Conservation (phyloP, 2,113 vertebrate genomes). For the Bujurquina vittata region DNA sequence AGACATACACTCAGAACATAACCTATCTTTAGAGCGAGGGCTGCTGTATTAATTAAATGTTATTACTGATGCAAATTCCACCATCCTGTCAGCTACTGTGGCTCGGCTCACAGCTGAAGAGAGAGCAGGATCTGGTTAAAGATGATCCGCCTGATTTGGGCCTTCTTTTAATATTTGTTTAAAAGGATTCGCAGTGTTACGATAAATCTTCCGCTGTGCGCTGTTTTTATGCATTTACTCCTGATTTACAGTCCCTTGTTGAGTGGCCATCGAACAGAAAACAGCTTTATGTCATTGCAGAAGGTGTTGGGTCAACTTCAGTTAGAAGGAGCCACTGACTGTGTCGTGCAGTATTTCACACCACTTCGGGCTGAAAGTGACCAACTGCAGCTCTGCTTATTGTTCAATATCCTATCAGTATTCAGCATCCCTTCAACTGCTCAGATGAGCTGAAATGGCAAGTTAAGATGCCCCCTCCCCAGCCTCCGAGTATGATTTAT, state of each 20-base stretch:
- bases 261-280: conserved; percentile 80
- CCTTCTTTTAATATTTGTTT: conserved; percentile 83
- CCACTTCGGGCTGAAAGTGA: conserved; percentile 73
- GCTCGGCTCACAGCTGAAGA: conserved; percentile 45
- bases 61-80: conserved; percentile 75
- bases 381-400: conserved; percentile 67
- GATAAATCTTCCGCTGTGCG: conserved; percentile 73
- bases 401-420: conserved; percentile 83
- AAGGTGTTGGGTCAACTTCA: conserved; percentile 74
- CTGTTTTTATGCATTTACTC: conserved; percentile 79
- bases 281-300: conserved; percentile 73
- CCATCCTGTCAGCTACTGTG: conserved; percentile 62
- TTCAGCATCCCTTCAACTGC: conserved; percentile 75
- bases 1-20: conserved; percentile 51
- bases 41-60: conserved; percentile 72
- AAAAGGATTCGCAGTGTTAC: conserved; percentile 76
- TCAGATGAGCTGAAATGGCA: conserved; percentile 82
- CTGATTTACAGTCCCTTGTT: conserved; percentile 80
- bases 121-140: conserved; percentile 59
- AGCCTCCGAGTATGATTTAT: conserved; percentile 80
- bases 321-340: conserved; percentile 57
- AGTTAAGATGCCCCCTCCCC: conserved; percentile 77
- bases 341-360: conserved; percentile 72
- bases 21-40: conserved; percentile 45
- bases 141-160: conserved; percentile 71